Conservation (phyloP, 1,140 invertebrate species). For the Araneus ventricosus region DNA sequence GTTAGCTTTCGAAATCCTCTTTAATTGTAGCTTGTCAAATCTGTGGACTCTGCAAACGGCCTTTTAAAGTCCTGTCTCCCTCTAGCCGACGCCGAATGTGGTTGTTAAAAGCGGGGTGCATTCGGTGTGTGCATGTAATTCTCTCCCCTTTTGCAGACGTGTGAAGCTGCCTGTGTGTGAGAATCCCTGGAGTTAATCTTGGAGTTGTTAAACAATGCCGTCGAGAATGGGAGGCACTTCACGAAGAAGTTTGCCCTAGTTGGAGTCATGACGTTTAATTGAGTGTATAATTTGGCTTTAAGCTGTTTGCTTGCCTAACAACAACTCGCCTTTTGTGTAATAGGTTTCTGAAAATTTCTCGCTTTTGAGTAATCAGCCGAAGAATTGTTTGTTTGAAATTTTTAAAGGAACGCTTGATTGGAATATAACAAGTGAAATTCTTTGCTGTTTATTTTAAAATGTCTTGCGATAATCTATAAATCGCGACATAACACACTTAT, state of each 20-base stretch:
- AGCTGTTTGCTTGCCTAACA: too few species aligned
- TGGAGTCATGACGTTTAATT: not conserved
- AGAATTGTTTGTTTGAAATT: too few species aligned
- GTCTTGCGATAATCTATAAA: too few species aligned
- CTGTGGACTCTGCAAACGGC: slow-evolving; percentile 8
- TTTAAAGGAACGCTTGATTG: too few species aligned
- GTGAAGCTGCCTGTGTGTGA: not conserved
- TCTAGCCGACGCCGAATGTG: not conserved
- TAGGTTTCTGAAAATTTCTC: too few species aligned
- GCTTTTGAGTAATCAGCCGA: too few species aligned
- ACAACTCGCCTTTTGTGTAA: too few species aligned
- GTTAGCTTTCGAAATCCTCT: slow-evolving; percentile 45
- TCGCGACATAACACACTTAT: too few species aligned
- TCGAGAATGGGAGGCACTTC: too few species aligned
- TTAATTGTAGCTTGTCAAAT: slow-evolving; percentile 58
- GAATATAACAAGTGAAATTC: too few species aligned
- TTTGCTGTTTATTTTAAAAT: too few species aligned
- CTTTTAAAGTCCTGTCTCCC: slow-evolving; percentile 14
- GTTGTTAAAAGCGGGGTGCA: not conserved
- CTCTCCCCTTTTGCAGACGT: not conserved
- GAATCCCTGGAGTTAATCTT: not conserved
- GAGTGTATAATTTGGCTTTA: too few species aligned
- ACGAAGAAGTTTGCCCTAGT: not conserved
- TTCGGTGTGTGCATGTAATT: not conserved
- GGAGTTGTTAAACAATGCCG: not conserved